A percentile compares a stretch with the other conserved stretches of the same genome.
Evolutionary conservation across 35 echinoderm and acorn worm genomes (phyloP).

Genomic region (Ophioderma brevispina): DNA sequence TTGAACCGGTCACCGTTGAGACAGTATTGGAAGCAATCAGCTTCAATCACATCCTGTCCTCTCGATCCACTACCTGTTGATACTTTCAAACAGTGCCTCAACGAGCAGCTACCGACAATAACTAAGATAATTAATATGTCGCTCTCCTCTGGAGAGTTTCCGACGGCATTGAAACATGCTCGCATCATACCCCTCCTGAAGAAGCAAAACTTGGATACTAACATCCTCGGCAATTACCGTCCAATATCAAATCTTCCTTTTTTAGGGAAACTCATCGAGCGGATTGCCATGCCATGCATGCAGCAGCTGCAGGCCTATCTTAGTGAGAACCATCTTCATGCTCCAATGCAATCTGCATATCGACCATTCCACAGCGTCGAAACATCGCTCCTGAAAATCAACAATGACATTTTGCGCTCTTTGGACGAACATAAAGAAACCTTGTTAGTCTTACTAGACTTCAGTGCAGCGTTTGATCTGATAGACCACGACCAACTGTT

Average conservation of each 20-base stretch:
- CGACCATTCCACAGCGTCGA: too few species aligned
- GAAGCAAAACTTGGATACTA: slow-evolving; percentile 23
- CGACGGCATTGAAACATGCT: slow-evolving; percentile 5
- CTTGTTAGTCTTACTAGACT: too few species aligned
- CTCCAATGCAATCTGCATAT: too few species aligned
- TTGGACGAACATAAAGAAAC: too few species aligned
- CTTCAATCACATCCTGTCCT: too few species aligned
- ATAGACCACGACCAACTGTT: too few species aligned
- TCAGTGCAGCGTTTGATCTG: too few species aligned
- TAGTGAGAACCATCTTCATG: neutral
- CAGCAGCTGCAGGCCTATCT: neutral
- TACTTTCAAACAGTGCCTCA: slow-evolving; percentile 23
- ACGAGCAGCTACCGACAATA: slow-evolving; percentile 21
- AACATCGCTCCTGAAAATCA: too few species aligned
- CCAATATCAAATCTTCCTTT: slow-evolving; percentile 48
- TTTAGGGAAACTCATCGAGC: slow-evolving; percentile 45
- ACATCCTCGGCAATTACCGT: slow-evolving; percentile 39
- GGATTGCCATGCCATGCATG: neutral
- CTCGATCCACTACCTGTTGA: slow-evolving; percentile 49
- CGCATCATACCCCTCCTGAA: slow-evolving; percentile 48
- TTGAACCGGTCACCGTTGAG: neutral
- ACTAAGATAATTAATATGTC: slow-evolving; percentile 40
- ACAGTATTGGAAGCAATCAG: neutral
- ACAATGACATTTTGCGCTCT: too few species aligned
- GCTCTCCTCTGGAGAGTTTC: slow-evolving; percentile 5